These are phyloP conservation scores for Rhadinocentrus ornatus DNA, from an alignment of 2,797 vertebrate species.

Conservation along the genomic window DNA sequence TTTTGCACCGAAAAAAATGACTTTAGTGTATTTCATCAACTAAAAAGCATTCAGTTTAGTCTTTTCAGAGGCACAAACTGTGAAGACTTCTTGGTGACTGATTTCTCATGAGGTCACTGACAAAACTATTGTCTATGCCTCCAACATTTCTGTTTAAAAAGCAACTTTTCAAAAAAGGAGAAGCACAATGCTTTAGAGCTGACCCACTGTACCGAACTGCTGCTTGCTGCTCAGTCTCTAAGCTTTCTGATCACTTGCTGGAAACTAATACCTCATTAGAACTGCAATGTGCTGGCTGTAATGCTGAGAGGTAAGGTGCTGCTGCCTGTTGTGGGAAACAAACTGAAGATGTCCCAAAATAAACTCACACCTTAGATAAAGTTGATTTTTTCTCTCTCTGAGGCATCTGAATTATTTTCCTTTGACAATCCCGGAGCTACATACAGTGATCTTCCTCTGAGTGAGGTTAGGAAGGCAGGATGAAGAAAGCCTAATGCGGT, in stretches of 20 bases:
- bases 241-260: conserved; percentile 46
- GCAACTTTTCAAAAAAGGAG: conserved; percentile 6
- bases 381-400: conserved; percentile 14
- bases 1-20: not conserved
- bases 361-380: conserved; percentile 21
- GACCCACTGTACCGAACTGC: conserved; percentile 26
- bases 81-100: not conserved
- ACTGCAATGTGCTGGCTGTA: conserved; percentile 36
- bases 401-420: not conserved
- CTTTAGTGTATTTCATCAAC: not conserved
- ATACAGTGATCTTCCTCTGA: not conserved
- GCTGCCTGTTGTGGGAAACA: conserved; percentile 30
- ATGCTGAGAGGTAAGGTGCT: conserved; percentile 34
- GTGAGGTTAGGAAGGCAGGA: conserved; percentile 16
- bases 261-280: conserved; percentile 65
- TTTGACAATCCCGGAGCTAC: not conserved
- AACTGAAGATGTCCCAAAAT: conserved; percentile 19
- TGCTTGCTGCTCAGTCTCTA: conserved; percentile 18
- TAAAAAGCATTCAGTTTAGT: conserved; percentile 9
- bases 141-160: conserved; percentile 25
- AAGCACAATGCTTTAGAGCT: conserved; percentile 13
- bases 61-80: not conserved
- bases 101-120: conserved; percentile 18
- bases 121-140: conserved; percentile 2
- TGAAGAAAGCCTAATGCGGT: not conserved